Evolutionary conservation across 2,113 vertebrate species (phyloP).

Genomic region (Phycodurus eques): DNA sequence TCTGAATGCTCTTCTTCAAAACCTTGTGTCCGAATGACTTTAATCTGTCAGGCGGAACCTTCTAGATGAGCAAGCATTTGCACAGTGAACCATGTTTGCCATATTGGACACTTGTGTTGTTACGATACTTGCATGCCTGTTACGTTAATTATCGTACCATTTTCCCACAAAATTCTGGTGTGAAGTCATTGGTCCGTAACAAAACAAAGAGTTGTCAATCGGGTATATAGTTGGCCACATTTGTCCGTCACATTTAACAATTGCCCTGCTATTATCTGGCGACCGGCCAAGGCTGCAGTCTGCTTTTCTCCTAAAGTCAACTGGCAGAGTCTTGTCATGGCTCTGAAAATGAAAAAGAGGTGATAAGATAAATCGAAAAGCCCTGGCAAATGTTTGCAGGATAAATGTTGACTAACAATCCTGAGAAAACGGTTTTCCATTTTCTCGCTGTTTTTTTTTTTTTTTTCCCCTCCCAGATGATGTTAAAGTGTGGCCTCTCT

Average conservation of each 20-base stretch:
- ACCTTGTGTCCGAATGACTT: too few species aligned
- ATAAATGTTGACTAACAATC: background rate
- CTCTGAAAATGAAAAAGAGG: background rate
- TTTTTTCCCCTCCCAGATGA: background rate
- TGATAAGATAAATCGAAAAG: background rate
- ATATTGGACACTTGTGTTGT: background rate
- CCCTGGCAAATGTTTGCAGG: background rate
- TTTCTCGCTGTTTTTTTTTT: background rate
- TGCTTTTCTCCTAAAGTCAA: background rate
- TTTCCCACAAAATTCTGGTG: background rate
- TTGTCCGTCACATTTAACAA: background rate
- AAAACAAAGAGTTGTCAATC: background rate
- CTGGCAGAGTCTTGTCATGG: background rate
- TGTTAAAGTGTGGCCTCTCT: slow-evolving; percentile 28
- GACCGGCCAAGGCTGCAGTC: background rate
- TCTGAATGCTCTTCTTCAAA: too few species aligned
- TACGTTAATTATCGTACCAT: too few species aligned
- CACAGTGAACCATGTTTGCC: background rate
- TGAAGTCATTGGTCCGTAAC: background rate
- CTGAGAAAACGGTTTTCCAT: background rate
- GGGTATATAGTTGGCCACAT: background rate
- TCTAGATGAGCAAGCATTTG: background rate
- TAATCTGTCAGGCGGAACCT: background rate
- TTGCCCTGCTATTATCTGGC: background rate
- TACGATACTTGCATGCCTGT: too few species aligned